These are phyloP conservation scores for Hirundo rustica DNA, from an alignment of 2,797 vertebrate genomes.

Conservation along the genomic window DNA sequence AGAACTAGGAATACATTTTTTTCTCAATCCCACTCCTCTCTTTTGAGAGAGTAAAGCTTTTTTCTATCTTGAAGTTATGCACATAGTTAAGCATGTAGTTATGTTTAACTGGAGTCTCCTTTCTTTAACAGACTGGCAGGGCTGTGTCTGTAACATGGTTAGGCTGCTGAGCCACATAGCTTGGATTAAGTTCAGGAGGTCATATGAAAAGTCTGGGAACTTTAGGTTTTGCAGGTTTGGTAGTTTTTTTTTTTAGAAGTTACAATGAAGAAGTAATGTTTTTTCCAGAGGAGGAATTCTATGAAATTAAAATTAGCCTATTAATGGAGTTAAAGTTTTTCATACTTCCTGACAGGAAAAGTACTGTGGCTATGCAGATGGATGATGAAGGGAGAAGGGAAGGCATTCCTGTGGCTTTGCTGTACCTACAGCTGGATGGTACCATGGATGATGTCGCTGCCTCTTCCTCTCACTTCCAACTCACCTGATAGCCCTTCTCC, in stretches of 20 bases:
- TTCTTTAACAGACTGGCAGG: background rate
- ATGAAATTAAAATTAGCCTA: background rate
- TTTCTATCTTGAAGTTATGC: background rate
- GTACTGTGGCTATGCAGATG: background rate
- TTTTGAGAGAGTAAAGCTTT: background rate
- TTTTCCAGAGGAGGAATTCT: background rate
- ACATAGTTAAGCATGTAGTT: background rate
- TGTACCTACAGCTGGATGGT: background rate
- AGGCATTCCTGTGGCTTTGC: fast-evolving
- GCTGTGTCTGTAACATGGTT: background rate
- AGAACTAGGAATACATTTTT: background rate
- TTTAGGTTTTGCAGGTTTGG: background rate
- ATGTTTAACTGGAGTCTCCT: background rate
- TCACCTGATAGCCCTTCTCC: background rate
- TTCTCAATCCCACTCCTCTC: background rate
- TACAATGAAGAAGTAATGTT: background rate
- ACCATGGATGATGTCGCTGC: fast-evolving
- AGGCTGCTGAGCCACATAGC: background rate
- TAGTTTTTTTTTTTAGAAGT: background rate
- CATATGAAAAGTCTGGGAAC: background rate
- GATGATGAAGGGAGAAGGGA: background rate
- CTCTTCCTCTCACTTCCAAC: background rate
- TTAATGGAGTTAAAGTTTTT: background rate
- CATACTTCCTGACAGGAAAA: background rate
- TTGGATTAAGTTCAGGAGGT: background rate